Percentiles rank a stretch among this genome's conserved stretches.
phyloP scores from a whole-genome alignment of 2,888 invertebrate species.

The Sepioteuthis lessoniana region DNA sequence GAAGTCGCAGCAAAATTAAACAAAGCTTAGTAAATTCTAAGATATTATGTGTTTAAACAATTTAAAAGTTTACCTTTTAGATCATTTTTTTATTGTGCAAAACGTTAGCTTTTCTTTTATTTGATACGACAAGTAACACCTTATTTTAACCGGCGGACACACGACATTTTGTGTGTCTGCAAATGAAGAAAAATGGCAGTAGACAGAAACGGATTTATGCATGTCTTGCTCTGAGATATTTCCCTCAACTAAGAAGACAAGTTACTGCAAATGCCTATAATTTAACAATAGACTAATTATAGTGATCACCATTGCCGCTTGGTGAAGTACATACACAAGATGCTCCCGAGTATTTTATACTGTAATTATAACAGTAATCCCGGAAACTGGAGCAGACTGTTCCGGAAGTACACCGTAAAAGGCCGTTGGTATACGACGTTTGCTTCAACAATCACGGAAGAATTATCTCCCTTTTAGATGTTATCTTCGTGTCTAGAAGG shows the following conservation, averaged over 20 bases:
- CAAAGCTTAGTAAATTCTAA: too few relatives aligned
- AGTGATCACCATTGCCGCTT: not conserved
- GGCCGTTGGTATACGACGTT: not conserved
- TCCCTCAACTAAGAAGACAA: not conserved
- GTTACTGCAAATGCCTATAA: not conserved
- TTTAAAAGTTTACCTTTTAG: too few relatives aligned
- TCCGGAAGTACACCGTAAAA: not conserved
- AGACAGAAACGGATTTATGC: not conserved
- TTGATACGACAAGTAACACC: too few relatives aligned
- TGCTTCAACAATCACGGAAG: not conserved
- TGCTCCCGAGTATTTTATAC: not conserved
- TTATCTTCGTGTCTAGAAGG: not conserved
- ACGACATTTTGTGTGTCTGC: too few relatives aligned
- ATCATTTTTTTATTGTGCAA: too few relatives aligned
- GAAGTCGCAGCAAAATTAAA: too few relatives aligned
- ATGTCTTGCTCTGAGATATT: not conserved
- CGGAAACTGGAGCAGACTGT: conserved; percentile 18
- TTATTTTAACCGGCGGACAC: too few relatives aligned
- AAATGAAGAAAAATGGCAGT: not conserved
- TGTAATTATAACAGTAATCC: not conserved
- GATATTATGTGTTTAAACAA: too few relatives aligned
- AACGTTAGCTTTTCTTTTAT: too few relatives aligned
- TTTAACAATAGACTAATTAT: conserved; percentile 23
- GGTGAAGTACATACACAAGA: not conserved
- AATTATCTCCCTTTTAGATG: conserved; percentile 23